A percentile compares a stretch with the other conserved stretches of the same genome.
Conservation (phyloP, 2,113 vertebrate species). For the Cebus imitator region DNA sequence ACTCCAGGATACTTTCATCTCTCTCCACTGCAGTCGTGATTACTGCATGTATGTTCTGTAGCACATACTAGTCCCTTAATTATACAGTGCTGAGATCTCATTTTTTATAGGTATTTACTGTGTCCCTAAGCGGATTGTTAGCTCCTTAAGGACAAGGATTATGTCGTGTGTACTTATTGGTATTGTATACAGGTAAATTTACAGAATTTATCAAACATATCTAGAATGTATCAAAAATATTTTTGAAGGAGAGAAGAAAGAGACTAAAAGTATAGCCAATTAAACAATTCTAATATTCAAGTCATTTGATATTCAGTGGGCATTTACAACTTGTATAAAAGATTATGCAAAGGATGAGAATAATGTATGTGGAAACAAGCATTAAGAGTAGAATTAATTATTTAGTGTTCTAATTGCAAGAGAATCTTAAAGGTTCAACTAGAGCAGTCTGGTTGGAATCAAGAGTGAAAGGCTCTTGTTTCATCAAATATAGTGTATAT, state of each 20-base stretch:
- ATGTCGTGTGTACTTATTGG: neutral
- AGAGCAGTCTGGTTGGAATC: slow-evolving; percentile 39
- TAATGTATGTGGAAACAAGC: neutral
- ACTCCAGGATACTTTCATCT: neutral
- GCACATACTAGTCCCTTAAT: neutral
- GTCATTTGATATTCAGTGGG: neutral
- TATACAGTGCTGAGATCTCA: neutral
- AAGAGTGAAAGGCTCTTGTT: slow-evolving; percentile 3
- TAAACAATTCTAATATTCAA: neutral
- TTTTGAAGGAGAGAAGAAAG: neutral
- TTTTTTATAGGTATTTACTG: slow-evolving; percentile 27
- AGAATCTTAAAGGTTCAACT: slow-evolving; percentile 43
- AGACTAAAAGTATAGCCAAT: neutral
- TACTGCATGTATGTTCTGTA: neutral
- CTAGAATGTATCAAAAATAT: slow-evolving; percentile 38
- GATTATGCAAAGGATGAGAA: neutral
- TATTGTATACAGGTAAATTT: neutral
- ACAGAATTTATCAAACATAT: neutral
- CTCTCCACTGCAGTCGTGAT: neutral
- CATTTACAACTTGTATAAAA: neutral
- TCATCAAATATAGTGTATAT: slow-evolving; percentile 38
- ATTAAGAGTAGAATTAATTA: neutral
- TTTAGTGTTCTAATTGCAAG: slow-evolving; percentile 56
- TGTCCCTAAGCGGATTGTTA: neutral
- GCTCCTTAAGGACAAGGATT: neutral